These are phyloP conservation scores for Globodera ellingtonae DNA, from an alignment of 1,140 invertebrate species.

Conservation along the genomic window DNA sequence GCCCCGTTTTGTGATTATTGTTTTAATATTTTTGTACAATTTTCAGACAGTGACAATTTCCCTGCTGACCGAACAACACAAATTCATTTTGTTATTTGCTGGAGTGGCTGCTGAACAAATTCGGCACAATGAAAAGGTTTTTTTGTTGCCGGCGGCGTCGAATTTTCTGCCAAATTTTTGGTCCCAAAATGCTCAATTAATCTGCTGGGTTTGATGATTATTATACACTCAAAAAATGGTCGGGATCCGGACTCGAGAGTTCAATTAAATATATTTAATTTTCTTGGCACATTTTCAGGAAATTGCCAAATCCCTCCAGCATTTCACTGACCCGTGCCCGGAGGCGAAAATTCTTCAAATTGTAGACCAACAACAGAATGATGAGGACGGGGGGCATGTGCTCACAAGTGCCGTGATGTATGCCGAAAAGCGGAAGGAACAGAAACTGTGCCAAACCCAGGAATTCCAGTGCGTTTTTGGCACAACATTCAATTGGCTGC, in stretches of 20 bases:
- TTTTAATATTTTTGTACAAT: background rate
- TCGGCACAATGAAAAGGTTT: conserved; percentile 51
- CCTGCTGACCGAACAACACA: conserved; percentile 52
- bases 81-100: conserved; percentile 52
- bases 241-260: too few relatives aligned
- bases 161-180: conserved; percentile 12
- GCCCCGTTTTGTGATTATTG: background rate
- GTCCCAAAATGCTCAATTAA: background rate
- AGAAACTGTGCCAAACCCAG: conserved; percentile 58
- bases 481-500: too few relatives aligned
- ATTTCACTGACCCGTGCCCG: conserved; percentile 55
- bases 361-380: conserved; percentile 36
- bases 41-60: conserved; percentile 45
- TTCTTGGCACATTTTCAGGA: conserved; percentile 39
- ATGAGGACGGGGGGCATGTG: conserved; percentile 33
- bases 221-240: too few relatives aligned
- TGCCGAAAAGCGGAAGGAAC: conserved; percentile 52
- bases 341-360: conserved; percentile 54
- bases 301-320: conserved; percentile 48
- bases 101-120: conserved; percentile 56
- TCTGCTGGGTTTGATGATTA: too few relatives aligned
- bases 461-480: conserved; percentile 52
- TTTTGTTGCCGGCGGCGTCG: conserved; percentile 9
- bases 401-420: conserved; percentile 56
- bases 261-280: too few relatives aligned